Conservation (phyloP, 2,113 vertebrate species). For the Chloropsis hardwickii region DNA sequence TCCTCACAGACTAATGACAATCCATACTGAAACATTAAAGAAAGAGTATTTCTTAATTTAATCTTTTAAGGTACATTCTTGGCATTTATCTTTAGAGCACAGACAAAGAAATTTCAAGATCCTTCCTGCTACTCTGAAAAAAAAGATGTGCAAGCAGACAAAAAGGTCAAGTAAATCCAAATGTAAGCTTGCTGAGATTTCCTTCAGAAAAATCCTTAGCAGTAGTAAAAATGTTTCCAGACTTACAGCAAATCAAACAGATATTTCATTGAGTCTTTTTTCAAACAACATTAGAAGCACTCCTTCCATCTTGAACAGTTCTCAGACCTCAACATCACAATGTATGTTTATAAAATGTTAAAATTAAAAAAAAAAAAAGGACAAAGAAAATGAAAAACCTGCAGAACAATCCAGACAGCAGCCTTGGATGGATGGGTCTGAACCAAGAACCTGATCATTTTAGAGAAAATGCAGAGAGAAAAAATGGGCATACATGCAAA, state of each 20-base stretch:
- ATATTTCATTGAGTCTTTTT: conserved; percentile 27
- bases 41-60: conserved; percentile 52
- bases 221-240: conserved; percentile 42
- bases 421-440: neutral
- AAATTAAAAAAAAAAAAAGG: neutral
- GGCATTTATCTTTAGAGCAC: conserved; percentile 47
- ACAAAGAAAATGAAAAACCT: neutral
- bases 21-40: conserved; percentile 55
- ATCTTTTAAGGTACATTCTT: conserved; percentile 49
- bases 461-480: neutral
- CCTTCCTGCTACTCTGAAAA: conserved; percentile 59
- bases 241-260: conserved; percentile 40
- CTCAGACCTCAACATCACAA: neutral
- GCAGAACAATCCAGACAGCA: neutral
- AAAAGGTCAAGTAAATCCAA: conserved; percentile 66
- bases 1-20: conserved; percentile 47
- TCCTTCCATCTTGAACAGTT: neutral
- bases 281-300: conserved; percentile 21
- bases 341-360: neutral
- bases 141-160: conserved; percentile 48
- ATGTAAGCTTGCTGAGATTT: conserved; percentile 42
- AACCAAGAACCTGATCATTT: neutral
- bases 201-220: conserved; percentile 52
- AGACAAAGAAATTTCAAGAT: conserved; percentile 50
- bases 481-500: neutral